Percentiles rank a stretch among this genome's conserved stretches.
Conservation (phyloP, 2,888 invertebrate genomes). For the Lottia gigantea region DNA sequence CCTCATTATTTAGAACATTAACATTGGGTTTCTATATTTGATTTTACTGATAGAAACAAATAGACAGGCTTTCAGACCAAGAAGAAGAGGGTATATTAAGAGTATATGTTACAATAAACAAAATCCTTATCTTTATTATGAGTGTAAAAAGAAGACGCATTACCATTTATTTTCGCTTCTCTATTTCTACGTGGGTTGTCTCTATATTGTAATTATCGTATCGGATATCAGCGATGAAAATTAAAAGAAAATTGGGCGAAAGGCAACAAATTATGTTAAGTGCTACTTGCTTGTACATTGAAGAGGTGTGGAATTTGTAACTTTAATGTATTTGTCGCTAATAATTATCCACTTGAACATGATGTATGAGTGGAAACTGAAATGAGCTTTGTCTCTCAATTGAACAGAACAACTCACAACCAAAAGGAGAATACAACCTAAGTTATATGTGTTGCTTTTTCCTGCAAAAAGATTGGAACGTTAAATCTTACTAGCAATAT, state of each 20-base stretch:
- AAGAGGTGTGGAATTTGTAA: not conserved
- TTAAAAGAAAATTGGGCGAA: not conserved
- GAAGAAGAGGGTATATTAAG: conserved; percentile 5
- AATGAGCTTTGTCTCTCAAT: no score
- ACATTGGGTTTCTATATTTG: no score
- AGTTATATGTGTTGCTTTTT: no score
- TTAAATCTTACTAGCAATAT: no score
- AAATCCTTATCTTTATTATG: not conserved
- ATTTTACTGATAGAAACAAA: no score
- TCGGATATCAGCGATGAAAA: conserved; percentile 1
- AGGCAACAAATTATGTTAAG: not conserved
- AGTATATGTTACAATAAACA: conserved; percentile 8
- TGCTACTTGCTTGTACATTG: not conserved
- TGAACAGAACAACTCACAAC: no score
- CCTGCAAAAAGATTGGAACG: no score
- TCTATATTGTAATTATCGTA: not conserved
- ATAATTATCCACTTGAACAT: not conserved
- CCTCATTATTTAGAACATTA: no score
- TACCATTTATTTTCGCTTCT: not conserved
- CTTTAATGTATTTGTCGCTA: conserved; percentile 5
- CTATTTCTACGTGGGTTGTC: not conserved
- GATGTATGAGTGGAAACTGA: no score
- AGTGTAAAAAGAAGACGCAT: not conserved
- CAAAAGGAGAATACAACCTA: no score
- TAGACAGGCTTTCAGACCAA: not conserved